phyloP scores from a whole-genome alignment of 92 coral and sea anemone genomes.

The Porites rus region DNA sequence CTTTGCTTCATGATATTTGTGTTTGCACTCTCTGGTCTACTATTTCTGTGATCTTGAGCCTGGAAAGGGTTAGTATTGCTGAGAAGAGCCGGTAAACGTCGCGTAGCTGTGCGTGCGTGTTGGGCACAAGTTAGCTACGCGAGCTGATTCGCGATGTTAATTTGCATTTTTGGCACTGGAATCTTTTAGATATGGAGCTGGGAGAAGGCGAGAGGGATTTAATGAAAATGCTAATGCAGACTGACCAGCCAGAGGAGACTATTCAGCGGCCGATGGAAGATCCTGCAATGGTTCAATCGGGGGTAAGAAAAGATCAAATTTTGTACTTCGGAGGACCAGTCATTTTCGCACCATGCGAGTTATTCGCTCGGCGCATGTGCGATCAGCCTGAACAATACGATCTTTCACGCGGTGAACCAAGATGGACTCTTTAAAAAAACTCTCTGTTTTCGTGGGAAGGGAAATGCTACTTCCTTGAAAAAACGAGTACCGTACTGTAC shows the following conservation, averaged over 20 bases:
- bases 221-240: slow-evolving; percentile 77
- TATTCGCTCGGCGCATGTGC: slow-evolving; percentile 44
- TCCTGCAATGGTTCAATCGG: slow-evolving; percentile 25
- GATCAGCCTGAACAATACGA: slow-evolving; percentile 25
- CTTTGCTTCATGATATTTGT: slow-evolving; percentile 14
- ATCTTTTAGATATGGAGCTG: slow-evolving; percentile 40
- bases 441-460: slow-evolving; percentile 5
- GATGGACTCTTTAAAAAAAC: not conserved
- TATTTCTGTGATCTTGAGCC: slow-evolving; percentile 12
- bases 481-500: not conserved
- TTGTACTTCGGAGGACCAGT: not conserved
- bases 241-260: slow-evolving; percentile 43
- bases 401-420: slow-evolving; percentile 30
- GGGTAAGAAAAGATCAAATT: slow-evolving; percentile 26
- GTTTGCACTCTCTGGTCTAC: not conserved
- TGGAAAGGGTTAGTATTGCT: not conserved
- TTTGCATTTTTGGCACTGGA: slow-evolving; percentile 41
- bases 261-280: slow-evolving; percentile 45
- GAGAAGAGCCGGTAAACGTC: slow-evolving; percentile 14
- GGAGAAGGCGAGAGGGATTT: slow-evolving; percentile 60
- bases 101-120: slow-evolving; percentile 28
- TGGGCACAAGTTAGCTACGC: slow-evolving; percentile 2
- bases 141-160: slow-evolving; percentile 20
- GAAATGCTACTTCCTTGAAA: slow-evolving; percentile 10
- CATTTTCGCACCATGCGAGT: slow-evolving; percentile 18